These are phyloP conservation scores for Mythimna ferrago DNA, from an alignment of 2,888 invertebrate genomes.

Conservation along the genomic window DNA sequence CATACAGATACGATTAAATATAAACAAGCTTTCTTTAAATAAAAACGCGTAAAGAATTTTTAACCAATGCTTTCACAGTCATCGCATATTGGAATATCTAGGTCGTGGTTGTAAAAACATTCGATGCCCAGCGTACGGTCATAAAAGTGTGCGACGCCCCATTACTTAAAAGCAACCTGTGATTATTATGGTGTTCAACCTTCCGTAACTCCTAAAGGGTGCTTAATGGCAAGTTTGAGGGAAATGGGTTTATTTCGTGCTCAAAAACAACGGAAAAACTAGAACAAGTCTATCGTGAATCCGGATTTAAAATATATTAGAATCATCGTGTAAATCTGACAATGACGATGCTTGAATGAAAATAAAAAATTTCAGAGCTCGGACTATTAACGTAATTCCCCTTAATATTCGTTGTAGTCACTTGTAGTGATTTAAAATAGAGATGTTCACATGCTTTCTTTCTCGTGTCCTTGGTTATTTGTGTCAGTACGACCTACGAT, in stretches of 20 bases:
- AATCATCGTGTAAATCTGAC: neutral
- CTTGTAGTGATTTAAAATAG: slow-evolving; percentile 47
- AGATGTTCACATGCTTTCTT: slow-evolving; percentile 19
- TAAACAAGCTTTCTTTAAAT: slow-evolving; percentile 41
- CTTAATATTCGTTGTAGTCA: slow-evolving; percentile 12
- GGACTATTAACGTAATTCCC: slow-evolving; percentile 14
- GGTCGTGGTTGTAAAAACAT: slow-evolving; percentile 62
- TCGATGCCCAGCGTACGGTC: slow-evolving; percentile 34
- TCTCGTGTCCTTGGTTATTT: slow-evolving; percentile 19
- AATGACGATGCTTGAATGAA: slow-evolving; percentile 22
- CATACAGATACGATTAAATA: neutral
- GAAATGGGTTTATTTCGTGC: slow-evolving; percentile 6
- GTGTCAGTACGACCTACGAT: slow-evolving; percentile 17
- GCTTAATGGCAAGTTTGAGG: slow-evolving; percentile 36
- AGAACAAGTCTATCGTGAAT: neutral
- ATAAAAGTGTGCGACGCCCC: slow-evolving; percentile 54
- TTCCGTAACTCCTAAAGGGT: slow-evolving; percentile 58
- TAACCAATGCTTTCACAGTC: slow-evolving; percentile 38
- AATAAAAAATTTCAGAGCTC: slow-evolving; percentile 15
- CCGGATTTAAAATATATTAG: neutral
- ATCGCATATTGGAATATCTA: slow-evolving; percentile 55
- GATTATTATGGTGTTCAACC: slow-evolving; percentile 56
- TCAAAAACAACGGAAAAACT: neutral
- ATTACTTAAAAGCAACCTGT: slow-evolving; percentile 60
- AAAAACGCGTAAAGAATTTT: slow-evolving; percentile 29